These are phyloP conservation scores for Conus canariensis DNA, from an alignment of 2,888 invertebrate genomes.

Conservation along the genomic window DNA sequence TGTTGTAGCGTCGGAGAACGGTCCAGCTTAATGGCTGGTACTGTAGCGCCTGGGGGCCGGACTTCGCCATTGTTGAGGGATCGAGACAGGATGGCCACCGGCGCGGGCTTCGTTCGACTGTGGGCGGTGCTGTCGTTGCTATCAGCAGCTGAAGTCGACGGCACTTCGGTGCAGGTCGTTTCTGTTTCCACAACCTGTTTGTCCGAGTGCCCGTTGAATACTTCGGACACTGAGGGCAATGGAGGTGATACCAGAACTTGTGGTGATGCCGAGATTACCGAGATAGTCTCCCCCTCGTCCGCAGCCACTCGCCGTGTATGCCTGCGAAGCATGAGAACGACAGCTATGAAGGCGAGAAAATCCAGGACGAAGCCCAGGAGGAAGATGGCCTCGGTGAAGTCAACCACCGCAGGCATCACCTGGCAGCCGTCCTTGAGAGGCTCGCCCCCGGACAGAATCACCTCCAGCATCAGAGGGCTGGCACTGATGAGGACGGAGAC, in stretches of 20 bases:
- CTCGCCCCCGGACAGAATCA: neutral
- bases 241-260: neutral
- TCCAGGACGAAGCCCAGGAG: constrained; percentile 9
- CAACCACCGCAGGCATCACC: neutral
- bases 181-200: neutral
- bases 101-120: neutral
- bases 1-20: neutral
- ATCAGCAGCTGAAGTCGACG: neutral
- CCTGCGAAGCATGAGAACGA: constrained; percentile 16
- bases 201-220: neutral
- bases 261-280: neutral
- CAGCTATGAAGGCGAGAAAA: constrained; percentile 9
- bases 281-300: neutral
- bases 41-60: neutral
- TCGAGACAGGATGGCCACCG: neutral
- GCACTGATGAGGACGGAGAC: neutral
- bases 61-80: neutral
- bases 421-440: neutral
- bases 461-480: neutral
- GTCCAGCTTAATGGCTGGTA: neutral
- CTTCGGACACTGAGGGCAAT: neutral
- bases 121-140: neutral
- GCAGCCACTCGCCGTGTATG: neutral
- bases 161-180: neutral
- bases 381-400: constrained; percentile 24